phyloP scores from a whole-genome alignment of 2,888 invertebrate species.

The Pemphredon lugubris region DNA sequence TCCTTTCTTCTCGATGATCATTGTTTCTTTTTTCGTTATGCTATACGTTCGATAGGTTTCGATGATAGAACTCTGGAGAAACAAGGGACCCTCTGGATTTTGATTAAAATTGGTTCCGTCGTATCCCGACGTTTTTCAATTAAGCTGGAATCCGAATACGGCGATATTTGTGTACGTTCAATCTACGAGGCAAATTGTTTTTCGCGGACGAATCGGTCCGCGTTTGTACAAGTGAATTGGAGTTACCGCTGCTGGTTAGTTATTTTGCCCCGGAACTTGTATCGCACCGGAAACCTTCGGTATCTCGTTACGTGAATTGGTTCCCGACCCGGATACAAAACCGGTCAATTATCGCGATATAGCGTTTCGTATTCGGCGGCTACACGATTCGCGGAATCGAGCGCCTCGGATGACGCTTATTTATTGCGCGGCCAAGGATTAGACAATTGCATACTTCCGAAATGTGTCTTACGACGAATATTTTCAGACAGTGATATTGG shows the following conservation, averaged over 20 bases:
- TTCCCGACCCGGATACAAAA: slow-evolving; percentile 25
- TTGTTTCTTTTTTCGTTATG: no score
- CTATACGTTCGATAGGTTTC: no score
- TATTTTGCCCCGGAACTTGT: slow-evolving; percentile 41
- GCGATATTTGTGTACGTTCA: neutral
- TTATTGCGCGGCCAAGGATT: no score
- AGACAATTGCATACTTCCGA: no score
- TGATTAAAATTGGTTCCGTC: neutral
- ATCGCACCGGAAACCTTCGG: slow-evolving; percentile 56
- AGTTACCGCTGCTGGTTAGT: neutral
- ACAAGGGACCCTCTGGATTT: neutral
- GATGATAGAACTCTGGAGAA: no score
- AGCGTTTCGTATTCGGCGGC: slow-evolving; percentile 5
- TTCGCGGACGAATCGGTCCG: no score
- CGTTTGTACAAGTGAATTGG: slow-evolving; percentile 1
- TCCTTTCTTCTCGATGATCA: no score
- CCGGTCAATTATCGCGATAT: slow-evolving; percentile 45
- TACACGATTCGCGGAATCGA: neutral
- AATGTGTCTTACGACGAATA: no score
- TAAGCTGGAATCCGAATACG: neutral
- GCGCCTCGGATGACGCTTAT: neutral
- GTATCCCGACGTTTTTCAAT: neutral
- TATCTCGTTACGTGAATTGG: slow-evolving; percentile 53
- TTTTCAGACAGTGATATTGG: no score
- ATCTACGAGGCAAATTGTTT: neutral